Evolutionary conservation across 2,888 invertebrate species (phyloP).

Genomic region (Noctua pronuba): DNA sequence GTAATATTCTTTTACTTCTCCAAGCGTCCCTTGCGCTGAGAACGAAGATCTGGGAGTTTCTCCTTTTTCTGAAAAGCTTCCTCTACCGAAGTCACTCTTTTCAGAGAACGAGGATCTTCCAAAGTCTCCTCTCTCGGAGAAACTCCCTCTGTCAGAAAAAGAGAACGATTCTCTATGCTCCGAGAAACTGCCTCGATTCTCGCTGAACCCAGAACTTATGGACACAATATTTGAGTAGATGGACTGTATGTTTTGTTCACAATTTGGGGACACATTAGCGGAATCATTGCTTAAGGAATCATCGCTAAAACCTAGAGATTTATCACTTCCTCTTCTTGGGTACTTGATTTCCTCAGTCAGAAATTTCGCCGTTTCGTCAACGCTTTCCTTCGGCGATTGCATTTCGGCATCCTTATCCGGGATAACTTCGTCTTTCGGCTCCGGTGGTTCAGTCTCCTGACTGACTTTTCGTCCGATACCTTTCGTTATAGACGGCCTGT

Average conservation of each 20-base stretch:
- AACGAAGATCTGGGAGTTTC: conserved; percentile 87
- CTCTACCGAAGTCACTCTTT: conserved; percentile 88
- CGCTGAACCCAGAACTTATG: conserved; percentile 91
- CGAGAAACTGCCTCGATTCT: conserved; percentile 88
- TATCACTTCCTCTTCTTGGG: conserved; percentile 92
- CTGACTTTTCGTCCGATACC: conserved; percentile 94
- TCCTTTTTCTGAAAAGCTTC: conserved; percentile 86
- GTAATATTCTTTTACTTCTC: conserved; percentile 85
- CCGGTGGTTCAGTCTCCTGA: conserved; percentile 89
- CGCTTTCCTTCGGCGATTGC: conserved; percentile 80
- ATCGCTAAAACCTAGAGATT: conserved; percentile 93
- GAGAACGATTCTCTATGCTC: conserved; percentile 88
- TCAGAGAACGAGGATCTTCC: conserved; percentile 89
- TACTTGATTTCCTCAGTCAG: conserved; percentile 85
- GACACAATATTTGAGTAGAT: conserved; percentile 90
- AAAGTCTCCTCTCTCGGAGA: conserved; percentile 86
- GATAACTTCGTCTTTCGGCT: conserved; percentile 65
- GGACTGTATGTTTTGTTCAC: conserved; percentile 87
- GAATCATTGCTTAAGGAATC: conserved; percentile 93
- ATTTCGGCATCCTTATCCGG: conserved; percentile 80
- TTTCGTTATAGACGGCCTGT: conserved; percentile 95
- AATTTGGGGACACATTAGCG: conserved; percentile 89
- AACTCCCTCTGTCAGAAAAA: conserved; percentile 87
- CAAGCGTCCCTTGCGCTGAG: conserved; percentile 85
- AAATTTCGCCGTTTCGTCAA: conserved; percentile 77